Evolutionary conservation across 2,113 vertebrate species (phyloP), one percentile per base, ranked within the genome.

Genomic region (Tympanuchus pallidicinctus): DNA sequence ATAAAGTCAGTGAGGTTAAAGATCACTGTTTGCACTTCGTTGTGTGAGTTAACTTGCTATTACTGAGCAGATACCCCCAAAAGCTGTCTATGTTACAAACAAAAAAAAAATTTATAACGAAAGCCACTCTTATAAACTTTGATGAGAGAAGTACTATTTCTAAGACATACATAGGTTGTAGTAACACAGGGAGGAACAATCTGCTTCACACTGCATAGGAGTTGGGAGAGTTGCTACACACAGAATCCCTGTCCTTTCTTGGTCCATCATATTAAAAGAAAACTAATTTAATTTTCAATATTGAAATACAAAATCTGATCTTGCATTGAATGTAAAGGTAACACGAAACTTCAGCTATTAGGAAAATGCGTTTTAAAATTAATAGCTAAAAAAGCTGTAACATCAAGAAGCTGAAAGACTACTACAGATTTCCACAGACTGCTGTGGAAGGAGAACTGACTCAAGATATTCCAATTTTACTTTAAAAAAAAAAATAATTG

Each of bases 151-250:
- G 30, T 56, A 18, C 8, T 5, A 75, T 57, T 81, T 64, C 42
- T 24, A 73, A 19, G 13, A 73, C 22, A 24, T 7, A 13, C 36
- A 13, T 0, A 13, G 6, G 10, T 63, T 54, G 77, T 24, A 4
- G 11, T 1, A 22, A 54, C 22, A 54, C 6, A 73, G 24, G 10
- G 15, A 85, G 36, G n/a, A 14, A 65, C 11, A 47, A 34, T 27
- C 56, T 70, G 12, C 32, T 63, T 59, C 0, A 0, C 1, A 2
- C 2, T 75, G 65, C 36, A 80, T 15, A 15, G 0, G 0, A 8
- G 2, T 50, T 40, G 73, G 73, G 18, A 48, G 8, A 91, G 47
- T 17, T 75, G 40, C 0, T 2, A 32, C 38, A 28, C 61, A 70
- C 2, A 81, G 47, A 65, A 82, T 11, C 9, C 50, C 66, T 71